A percentile compares a stretch with the other conserved stretches of the same genome.
Evolutionary conservation across 1,140 invertebrate species (phyloP).

Genomic region (Calephelis nemesis): DNA sequence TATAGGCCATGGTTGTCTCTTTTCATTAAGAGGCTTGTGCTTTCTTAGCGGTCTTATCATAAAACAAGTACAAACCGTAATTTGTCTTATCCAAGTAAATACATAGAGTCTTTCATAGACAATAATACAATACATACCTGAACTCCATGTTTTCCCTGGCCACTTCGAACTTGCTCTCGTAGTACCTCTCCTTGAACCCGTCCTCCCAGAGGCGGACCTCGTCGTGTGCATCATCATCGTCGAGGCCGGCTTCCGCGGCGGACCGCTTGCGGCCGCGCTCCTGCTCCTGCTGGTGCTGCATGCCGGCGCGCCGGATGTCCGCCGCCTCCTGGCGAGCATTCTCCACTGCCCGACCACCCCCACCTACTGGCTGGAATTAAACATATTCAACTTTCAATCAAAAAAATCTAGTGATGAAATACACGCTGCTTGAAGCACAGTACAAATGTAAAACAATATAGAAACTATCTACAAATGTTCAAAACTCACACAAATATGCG

Average conservation of each 20-base stretch:
- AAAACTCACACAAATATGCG: too few relatives aligned
- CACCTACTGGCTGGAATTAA: constrained; percentile 72
- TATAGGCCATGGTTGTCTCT: too few relatives aligned
- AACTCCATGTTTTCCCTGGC: constrained; percentile 89
- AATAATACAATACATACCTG: constrained; percentile 74
- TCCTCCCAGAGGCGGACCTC: constrained; percentile 98
- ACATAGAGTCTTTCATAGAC: too few relatives aligned
- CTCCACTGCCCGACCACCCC: constrained; percentile 68
- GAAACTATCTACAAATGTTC: too few relatives aligned
- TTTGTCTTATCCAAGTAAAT: too few relatives aligned
- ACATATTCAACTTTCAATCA: too few relatives aligned
- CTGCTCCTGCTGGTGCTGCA: constrained; percentile 59
- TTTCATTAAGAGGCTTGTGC: too few relatives aligned
- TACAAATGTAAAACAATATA: too few relatives aligned
- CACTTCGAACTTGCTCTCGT: constrained; percentile 98
- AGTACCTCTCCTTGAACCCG: constrained; percentile 99
- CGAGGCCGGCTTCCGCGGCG: constrained; percentile 52
- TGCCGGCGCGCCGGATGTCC: constrained; percentile 82
- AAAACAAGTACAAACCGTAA: too few relatives aligned
- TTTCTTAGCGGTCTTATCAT: too few relatives aligned
- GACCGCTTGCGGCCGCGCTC: constrained; percentile 50
- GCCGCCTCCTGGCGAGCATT: constrained; percentile 87
- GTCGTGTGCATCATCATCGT: constrained; percentile 88
- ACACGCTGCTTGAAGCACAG: too few relatives aligned
- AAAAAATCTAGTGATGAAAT: too few relatives aligned